A percentile compares a stretch with the other conserved stretches of the same genome.
Conservation (phyloP, 2,113 vertebrate species). For the Anoplopoma fimbria region DNA sequence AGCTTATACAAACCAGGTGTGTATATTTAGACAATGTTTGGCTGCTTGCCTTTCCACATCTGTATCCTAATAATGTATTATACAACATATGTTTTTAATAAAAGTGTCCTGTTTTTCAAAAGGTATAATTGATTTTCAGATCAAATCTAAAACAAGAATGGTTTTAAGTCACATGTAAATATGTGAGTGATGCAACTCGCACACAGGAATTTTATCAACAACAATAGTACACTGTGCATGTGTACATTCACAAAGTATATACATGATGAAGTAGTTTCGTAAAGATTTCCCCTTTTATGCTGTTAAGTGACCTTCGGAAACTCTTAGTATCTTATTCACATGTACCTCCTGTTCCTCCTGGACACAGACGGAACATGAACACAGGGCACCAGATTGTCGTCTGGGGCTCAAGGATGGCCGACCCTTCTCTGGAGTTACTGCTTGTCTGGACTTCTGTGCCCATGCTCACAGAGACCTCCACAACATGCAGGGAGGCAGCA, state of each 20-base stretch:
- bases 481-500: conserved; percentile 97
- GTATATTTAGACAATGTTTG: conserved; percentile 14
- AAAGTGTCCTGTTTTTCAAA: not conserved
- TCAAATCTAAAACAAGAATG: not conserved
- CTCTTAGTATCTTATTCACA: not conserved
- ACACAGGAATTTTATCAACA: not conserved
- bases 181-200: not conserved
- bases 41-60: not conserved
- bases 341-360: not conserved
- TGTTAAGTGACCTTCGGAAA: not conserved
- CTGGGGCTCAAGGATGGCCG: conserved; percentile 93
- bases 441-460: conserved; percentile 97
- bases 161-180: conserved; percentile 2
- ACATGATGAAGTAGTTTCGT: not conserved
- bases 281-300: not conserved
- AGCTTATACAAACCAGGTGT: conserved; percentile 96
- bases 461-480: conserved; percentile 97
- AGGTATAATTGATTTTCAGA: not conserved
- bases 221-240: not conserved
- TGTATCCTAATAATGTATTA: not conserved
- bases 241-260: not conserved
- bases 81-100: not conserved
- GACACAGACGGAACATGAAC: conserved; percentile 92
- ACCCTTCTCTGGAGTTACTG: conserved; percentile 97
- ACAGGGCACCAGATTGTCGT: conserved; percentile 93